These are phyloP conservation scores for Lasioglossum malachurum DNA, from an alignment of 2,888 invertebrate genomes.

Conservation along the genomic window DNA sequence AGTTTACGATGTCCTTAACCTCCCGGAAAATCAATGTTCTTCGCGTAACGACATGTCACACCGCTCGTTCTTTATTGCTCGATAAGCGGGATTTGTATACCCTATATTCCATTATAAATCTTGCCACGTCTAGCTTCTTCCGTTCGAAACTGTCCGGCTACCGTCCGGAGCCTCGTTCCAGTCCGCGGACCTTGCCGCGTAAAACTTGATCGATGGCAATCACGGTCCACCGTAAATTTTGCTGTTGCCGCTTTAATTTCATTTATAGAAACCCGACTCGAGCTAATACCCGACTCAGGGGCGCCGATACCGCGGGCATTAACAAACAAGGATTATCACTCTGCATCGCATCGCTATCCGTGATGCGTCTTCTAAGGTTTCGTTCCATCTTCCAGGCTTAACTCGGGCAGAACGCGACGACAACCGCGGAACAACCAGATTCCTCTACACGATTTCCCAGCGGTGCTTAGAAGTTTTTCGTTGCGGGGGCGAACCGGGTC, in stretches of 20 bases:
- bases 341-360: constrained; percentile 21
- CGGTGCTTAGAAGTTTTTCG: background rate
- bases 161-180: background rate
- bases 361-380: constrained; percentile 52
- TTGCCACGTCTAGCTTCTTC: background rate
- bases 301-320: constrained; percentile 50
- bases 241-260: constrained; percentile 53
- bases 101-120: background rate
- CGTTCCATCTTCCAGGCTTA: background rate
- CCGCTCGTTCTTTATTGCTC: background rate
- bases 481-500: background rate
- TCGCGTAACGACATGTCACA: constrained; percentile 22
- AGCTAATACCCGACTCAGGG: constrained; percentile 58
- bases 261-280: constrained; percentile 66
- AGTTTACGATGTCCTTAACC: constrained; percentile 75
- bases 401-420: background rate
- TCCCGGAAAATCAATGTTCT: constrained; percentile 74
- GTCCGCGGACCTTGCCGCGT: background rate
- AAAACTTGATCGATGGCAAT: constrained; percentile 3
- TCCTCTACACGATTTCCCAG: background rate
- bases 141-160: background rate
- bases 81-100: background rate
- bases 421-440: constrained; percentile 2
- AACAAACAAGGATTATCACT: constrained; percentile 56
- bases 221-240: constrained; percentile 16